phyloP scores from a whole-genome alignment of 1,140 invertebrate species.

The Anoplophora glabripennis region DNA sequence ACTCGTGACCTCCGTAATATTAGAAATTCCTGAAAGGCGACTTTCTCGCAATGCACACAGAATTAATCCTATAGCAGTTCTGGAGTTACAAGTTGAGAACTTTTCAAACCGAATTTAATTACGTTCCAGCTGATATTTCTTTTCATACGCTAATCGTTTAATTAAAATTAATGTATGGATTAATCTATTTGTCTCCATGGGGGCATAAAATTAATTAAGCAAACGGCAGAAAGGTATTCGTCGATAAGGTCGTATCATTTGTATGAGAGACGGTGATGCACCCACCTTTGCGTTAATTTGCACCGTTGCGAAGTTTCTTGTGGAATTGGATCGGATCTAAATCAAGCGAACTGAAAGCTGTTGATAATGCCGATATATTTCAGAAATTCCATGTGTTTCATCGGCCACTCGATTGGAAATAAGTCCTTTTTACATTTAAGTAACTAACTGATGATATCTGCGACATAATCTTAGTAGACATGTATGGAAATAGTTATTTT shows the following conservation, averaged over 20 bases:
- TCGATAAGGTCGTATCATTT: neutral
- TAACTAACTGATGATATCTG: too few species aligned
- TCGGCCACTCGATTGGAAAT: neutral
- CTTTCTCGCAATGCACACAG: conserved; percentile 15
- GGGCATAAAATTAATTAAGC: too few species aligned
- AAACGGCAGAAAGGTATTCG: neutral
- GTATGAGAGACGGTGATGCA: too few species aligned
- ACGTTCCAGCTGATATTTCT: conserved; percentile 24
- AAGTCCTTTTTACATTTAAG: too few species aligned
- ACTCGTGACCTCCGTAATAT: conserved; percentile 7
- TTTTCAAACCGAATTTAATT: conserved; percentile 30
- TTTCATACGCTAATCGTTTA: conserved; percentile 35
- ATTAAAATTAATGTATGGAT: conserved; percentile 31
- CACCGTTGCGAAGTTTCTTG: neutral
- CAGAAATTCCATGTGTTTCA: neutral
- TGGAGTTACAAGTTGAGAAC: conserved; percentile 19
- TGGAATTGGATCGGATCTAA: conserved; percentile 12
- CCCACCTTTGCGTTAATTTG: too few species aligned
- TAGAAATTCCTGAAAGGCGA: conserved; percentile 14
- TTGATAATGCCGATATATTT: conserved; percentile 13
- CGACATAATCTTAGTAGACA: too few species aligned
- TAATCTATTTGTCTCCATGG: conserved; percentile 11
- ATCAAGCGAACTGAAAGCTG: conserved; percentile 2
- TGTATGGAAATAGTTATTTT: too few species aligned
- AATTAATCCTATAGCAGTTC: conserved; percentile 15